Conservation (phyloP, 2,797 vertebrate species). For the Coendou prehensilis region DNA sequence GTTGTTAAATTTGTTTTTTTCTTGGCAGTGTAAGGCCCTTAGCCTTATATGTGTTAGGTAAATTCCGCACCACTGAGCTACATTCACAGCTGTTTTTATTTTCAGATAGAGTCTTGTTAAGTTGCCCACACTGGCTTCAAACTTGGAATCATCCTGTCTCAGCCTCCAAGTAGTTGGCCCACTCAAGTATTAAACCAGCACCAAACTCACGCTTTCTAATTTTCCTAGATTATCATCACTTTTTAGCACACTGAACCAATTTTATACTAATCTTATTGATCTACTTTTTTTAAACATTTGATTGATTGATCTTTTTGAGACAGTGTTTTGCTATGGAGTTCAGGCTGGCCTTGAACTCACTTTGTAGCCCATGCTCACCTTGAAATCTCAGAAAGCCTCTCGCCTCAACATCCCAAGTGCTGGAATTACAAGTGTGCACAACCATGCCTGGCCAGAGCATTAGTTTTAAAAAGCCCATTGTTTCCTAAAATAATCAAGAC, state of each 20-base stretch:
- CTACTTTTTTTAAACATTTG: conserved; percentile 75
- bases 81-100: background rate
- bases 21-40: background rate
- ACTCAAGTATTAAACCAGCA: background rate
- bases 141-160: background rate
- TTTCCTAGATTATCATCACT: conserved; percentile 63
- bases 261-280: conserved; percentile 72
- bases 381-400: background rate
- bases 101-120: background rate
- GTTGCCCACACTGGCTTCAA: background rate
- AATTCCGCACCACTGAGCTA: background rate
- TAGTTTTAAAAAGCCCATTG: conserved; percentile 77
- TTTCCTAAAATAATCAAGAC: conserved; percentile 84
- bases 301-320: background rate
- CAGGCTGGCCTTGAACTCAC: background rate
- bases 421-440: background rate
- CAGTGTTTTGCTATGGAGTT: background rate
- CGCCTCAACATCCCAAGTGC: background rate
- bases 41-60: background rate
- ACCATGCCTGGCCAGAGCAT: background rate
- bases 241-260: conserved; percentile 63
- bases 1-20: background rate
- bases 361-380: background rate
- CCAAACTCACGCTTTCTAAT: conserved; percentile 18
- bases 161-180: background rate